Base-by-base conservation (phyloP, 2,888 invertebrate species). In the Napeogenes inachia region DNA sequence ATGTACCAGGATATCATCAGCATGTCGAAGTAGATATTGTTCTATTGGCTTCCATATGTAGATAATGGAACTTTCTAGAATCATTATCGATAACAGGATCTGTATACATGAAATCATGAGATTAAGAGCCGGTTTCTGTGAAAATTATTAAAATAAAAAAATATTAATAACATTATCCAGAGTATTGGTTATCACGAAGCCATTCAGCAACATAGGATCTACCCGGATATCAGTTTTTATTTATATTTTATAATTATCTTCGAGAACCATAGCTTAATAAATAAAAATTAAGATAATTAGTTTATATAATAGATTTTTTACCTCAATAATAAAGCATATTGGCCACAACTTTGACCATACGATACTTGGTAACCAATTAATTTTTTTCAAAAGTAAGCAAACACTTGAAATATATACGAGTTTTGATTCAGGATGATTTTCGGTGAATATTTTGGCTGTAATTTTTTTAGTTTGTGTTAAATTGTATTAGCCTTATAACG, bases 1-100 rank as follows among this genome's bases (percentile, higher is more conserved):
- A 64, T 75, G 45, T 61, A 77, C 73, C 66, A 86, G 73, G 68
- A 84, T 65, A 55, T 76, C 73, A 72, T 86, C 82, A n/a, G 78
- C 71, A 46, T 81, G 73, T 0, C 56, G 57, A 46, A 75, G 63
- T 21, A 82, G 54, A 56, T 75, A 77, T n/a, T 74, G 70, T 71
- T 82, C 74, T 2, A 84, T 35, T 4, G 64, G 61, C 12, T 71
- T 72, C 87, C 86, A 86, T 45, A 77, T 12, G 68, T 74, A 72
- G 13, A 68, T 59, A 0, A 84, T 62, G 0, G 79, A 81, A 30
- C 61, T 63, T 75, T 86, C 85, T 10, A 87, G 70, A 4, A 79
- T 38, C 54, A 46, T 21, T 13, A 61, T 30, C 2, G 53, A 57
- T 53, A 57, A 45, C 13, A 55, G 53, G 30, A 66, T 56, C 64